Conservation (phyloP, 2,888 invertebrate species). For the Tethea ocularis region DNA sequence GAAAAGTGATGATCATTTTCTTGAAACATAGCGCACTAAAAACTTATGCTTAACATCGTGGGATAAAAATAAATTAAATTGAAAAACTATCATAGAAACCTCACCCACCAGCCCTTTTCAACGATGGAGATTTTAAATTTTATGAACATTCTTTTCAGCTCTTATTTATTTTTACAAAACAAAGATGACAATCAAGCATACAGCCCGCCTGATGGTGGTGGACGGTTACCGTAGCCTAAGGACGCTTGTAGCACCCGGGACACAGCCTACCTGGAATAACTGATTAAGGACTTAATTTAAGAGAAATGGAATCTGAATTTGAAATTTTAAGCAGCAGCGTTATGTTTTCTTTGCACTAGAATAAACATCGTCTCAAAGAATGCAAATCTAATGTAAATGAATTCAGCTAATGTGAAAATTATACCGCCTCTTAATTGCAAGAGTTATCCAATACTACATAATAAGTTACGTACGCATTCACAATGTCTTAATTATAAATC, state of each 20-base stretch:
- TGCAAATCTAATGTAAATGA: slow-evolving; percentile 3
- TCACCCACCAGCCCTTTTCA: too few relatives aligned
- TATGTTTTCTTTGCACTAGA: not conserved
- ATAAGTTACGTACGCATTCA: not conserved
- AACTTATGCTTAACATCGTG: too few relatives aligned
- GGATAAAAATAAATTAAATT: too few relatives aligned
- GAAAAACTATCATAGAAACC: too few relatives aligned
- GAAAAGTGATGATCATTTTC: too few relatives aligned
- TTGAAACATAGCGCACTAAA: too few relatives aligned
- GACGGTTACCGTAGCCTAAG: too few relatives aligned
- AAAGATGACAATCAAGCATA: too few relatives aligned
- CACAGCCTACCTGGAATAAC: too few relatives aligned
- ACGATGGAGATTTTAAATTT: too few relatives aligned
- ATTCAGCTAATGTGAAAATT: not conserved
- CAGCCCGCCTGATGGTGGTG: too few relatives aligned
- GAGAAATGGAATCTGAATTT: not conserved
- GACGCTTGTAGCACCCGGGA: too few relatives aligned
- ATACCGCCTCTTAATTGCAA: not conserved
- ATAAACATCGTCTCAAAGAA: not conserved
- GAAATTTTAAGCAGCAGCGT: not conserved
- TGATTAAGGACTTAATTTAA: not conserved
- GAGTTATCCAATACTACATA: slow-evolving; percentile 1
- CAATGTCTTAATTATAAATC: not conserved
- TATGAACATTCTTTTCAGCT: not conserved
- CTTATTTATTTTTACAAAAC: not conserved